Evolutionary conservation across 2,888 invertebrate genomes (phyloP).

Genomic region (Sphinx pinastri): DNA sequence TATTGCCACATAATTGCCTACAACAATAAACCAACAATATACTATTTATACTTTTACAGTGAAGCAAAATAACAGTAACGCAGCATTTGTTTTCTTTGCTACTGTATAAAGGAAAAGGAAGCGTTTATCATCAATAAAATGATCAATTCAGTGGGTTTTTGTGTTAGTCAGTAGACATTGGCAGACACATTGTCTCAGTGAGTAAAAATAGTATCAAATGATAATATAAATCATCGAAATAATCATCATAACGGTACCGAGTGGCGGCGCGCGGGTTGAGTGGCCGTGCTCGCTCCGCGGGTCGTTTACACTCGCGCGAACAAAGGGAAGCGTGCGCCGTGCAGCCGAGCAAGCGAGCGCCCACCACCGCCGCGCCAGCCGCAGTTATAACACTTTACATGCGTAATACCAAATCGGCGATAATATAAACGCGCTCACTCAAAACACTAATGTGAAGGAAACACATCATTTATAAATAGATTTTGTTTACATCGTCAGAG

Average conservation of each 20-base stretch:
- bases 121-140: too few relatives aligned
- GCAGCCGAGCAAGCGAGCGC: too few relatives aligned
- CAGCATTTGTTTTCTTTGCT: too few relatives aligned
- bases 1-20: too few relatives aligned
- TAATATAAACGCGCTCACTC: conserved; percentile 29
- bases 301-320: conserved; percentile 60
- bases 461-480: conserved; percentile 55
- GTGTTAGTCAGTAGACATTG: background rate
- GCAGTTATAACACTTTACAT: conserved; percentile 34
- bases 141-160: background rate
- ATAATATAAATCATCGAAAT: conserved; percentile 40
- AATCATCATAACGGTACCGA: conserved; percentile 57
- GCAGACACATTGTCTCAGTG: background rate
- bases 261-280: conserved; percentile 51
- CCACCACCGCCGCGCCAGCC: background rate
- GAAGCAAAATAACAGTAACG: too few relatives aligned
- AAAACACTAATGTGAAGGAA: conserved; percentile 37
- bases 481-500: conserved; percentile 40
- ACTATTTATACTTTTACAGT: too few relatives aligned
- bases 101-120: too few relatives aligned
- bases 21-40: too few relatives aligned
- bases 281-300: conserved; percentile 50
- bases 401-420: conserved; percentile 22
- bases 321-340: conserved; percentile 49
- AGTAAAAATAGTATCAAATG: conserved; percentile 7